Evolutionary conservation across 1,140 invertebrate species (phyloP).

Genomic region (Leptonema lineaticorne): DNA sequence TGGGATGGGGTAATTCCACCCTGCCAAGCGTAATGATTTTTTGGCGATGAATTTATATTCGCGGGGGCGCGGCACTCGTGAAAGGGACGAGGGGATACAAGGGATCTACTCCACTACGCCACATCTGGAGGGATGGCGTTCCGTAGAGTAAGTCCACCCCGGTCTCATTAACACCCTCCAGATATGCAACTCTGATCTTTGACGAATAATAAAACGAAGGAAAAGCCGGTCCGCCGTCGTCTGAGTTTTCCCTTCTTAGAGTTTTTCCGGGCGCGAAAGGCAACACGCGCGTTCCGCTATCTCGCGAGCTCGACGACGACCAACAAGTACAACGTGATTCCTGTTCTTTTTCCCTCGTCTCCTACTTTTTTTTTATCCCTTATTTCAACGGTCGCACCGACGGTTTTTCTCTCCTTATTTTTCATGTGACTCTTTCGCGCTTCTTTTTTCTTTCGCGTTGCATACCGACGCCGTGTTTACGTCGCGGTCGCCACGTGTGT

Average conservation of each 20-base stretch:
- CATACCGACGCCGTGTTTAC: neutral
- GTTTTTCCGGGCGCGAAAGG: slow-evolving; percentile 9
- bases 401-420: neutral
- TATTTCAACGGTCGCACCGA: too few species aligned
- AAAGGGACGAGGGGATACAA: slow-evolving; percentile 31
- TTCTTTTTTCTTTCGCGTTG: neutral
- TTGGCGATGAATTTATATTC: slow-evolving; percentile 62
- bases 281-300: neutral
- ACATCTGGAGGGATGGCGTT: slow-evolving; percentile 44
- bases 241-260: neutral
- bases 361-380: too few species aligned
- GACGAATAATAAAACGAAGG: slow-evolving; percentile 51
- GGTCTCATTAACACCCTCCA: slow-evolving; percentile 59
- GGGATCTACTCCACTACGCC: slow-evolving; percentile 54
- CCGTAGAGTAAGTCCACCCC: slow-evolving; percentile 36
- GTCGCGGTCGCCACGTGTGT: neutral
- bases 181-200: slow-evolving; percentile 62
- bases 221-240: neutral
- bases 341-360: neutral
- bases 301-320: neutral
- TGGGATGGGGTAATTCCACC: slow-evolving; percentile 53
- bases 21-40: slow-evolving; percentile 58
- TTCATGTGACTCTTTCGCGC: neutral
- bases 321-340: neutral
- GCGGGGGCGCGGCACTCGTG: slow-evolving; percentile 37